Base-by-base conservation (phyloP, 2,113 vertebrate species). In the Cichladusa arquata region DNA sequence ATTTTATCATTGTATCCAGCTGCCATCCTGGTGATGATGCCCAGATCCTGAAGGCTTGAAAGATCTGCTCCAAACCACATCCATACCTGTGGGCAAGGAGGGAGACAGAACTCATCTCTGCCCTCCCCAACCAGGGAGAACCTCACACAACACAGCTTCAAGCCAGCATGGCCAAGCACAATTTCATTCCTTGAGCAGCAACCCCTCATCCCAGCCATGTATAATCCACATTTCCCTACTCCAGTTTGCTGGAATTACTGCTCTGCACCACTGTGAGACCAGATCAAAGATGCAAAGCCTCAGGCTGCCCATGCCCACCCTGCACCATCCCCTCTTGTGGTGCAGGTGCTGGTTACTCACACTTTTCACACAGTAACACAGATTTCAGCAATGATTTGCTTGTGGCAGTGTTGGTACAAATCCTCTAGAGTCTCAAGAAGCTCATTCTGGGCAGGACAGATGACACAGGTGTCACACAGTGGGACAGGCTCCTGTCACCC, bases 321-420 rank as follows among this genome's bases (percentile, higher is more conserved):
- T 25, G 19, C 24, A 15, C 25, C 53, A 29, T 5, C 34, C 1
- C 44, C 38, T 19, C 56, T 33, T 3, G 0, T 4, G 36, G 22
- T 6, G 9, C 11, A 31, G n/a, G 11, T 14, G 34, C 3, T 50
- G 34, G 51, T 19, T 22, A 11, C 28, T 70, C 31, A 4, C 3
- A 8, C 72, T 6, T 45, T 15, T 14, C 72, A 38, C 72, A 69
- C 38, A 12, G 4, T 0, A 22, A 29, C 56, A n/a, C 14, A 28
- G 33, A 22, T 26, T 58, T n/a, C 64, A 79, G 36, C 51, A 14
- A 7, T 0, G 14, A 16, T 44, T 50, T 47, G 14, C 34, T 36
- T 2, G 0, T 17, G n/a, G 10, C 36, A 31, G 16, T 0, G 4
- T 20, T 48, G 28, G n/a, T 17, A 34, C 19, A 80, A 34, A 12